Evolutionary conservation across 2,113 vertebrate genomes (phyloP).

Genomic region (Dolichallabes microphthalmus): DNA sequence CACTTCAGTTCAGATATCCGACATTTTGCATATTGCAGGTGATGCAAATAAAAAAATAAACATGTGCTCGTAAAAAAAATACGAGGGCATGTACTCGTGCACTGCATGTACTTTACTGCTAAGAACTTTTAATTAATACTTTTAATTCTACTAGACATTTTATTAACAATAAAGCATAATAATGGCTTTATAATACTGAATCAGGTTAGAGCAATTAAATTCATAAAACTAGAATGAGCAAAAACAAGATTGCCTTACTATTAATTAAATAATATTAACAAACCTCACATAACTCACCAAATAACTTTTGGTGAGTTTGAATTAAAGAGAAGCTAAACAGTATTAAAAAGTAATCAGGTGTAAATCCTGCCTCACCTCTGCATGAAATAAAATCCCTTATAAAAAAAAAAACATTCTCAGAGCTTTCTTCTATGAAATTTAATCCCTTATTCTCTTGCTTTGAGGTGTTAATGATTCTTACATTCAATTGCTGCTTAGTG

Average conservation of each 20-base stretch:
- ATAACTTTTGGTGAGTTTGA: neutral
- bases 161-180: neutral
- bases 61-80: too few species aligned
- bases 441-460: neutral
- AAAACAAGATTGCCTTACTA: neutral
- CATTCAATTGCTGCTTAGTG: neutral
- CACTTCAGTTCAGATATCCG: neutral
- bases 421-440: neutral
- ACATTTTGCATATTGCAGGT: neutral
- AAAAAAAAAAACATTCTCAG: neutral
- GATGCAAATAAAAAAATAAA: neutral
- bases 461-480: neutral
- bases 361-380: neutral
- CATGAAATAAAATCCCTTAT: neutral
- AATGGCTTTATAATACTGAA: neutral
- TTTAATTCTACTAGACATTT: neutral
- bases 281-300: neutral
- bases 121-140: too few species aligned
- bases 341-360: neutral
- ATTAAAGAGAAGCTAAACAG: neutral
- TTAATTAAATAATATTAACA: neutral
- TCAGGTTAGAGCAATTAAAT: neutral
- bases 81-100: too few species aligned
- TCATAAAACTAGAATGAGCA: neutral
- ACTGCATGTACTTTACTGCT: neutral